These are phyloP conservation scores for Delichon dasypus DNA, from an alignment of 2,797 vertebrate genomes.

Conservation along the genomic window DNA sequence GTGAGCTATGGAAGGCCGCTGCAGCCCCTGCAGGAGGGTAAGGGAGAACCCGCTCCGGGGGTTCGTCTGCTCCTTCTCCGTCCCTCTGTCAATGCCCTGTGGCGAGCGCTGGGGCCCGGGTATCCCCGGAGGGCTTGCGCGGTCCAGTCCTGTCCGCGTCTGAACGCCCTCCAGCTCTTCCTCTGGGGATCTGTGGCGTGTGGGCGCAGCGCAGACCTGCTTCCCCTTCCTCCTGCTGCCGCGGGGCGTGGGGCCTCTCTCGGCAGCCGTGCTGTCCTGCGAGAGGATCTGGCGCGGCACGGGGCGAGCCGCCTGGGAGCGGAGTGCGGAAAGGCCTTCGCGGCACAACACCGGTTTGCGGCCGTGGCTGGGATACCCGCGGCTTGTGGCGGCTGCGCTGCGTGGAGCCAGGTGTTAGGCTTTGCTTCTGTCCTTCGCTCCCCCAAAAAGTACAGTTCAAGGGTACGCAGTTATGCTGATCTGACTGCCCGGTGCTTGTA, in stretches of 20 bases:
- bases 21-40: conserved; percentile 89
- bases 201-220: neutral
- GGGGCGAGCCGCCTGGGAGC: neutral
- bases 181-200: neutral
- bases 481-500: fast-evolving
- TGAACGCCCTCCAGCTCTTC: fast-evolving
- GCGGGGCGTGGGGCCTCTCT: no score
- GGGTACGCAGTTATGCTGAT: neutral
- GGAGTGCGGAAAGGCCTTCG: neutral
- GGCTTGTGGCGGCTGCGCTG: neutral
- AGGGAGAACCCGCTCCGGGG: neutral
- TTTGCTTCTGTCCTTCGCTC: no score
- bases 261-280: neutral
- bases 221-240: no score
- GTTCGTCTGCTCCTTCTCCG: no score
- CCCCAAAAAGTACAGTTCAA: neutral
- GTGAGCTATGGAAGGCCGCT: conserved; percentile 84
- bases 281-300: neutral
- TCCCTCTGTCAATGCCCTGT: fast-evolving
- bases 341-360: fast-evolving
- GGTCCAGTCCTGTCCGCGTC: neutral
- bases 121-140: neutral
- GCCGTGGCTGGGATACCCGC: neutral
- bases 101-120: neutral
- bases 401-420: fast-evolving